These are phyloP conservation scores for Trogon surrucura DNA, from an alignment of 2,113 vertebrate species.

Conservation along the genomic window DNA sequence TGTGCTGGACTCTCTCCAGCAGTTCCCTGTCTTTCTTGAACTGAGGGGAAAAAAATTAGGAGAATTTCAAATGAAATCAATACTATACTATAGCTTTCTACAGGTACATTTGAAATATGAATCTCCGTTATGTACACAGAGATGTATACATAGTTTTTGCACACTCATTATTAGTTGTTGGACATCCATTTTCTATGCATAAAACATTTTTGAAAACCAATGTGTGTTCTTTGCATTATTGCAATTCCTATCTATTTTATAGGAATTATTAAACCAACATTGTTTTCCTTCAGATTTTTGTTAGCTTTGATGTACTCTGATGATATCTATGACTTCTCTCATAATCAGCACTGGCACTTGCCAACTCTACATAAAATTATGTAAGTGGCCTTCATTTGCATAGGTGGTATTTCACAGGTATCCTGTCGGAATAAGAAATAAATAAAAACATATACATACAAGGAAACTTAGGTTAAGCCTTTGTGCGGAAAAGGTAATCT, in stretches of 20 bases:
- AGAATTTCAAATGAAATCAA: not conserved
- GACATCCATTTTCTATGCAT: not conserved
- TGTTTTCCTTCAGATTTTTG: not conserved
- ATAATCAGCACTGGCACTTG: not conserved
- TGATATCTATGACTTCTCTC: not conserved
- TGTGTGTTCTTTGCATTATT: not conserved
- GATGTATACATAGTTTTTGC: not conserved
- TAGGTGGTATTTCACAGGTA: not conserved
- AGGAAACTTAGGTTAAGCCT: not conserved
- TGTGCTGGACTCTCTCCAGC: too few relatives aligned
- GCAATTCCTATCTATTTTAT: not conserved
- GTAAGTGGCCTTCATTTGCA: not conserved
- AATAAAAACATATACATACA: not conserved
- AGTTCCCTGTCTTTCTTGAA: too few relatives aligned
- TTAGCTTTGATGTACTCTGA: not conserved
- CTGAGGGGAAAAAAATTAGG: not conserved
- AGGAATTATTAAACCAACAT: not conserved
- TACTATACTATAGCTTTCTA: not conserved
- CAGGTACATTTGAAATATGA: not conserved
- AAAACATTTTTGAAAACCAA: not conserved
- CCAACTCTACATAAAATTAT: not conserved
- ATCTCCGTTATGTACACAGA: not conserved
- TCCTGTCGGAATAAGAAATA: not conserved
- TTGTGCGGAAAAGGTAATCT: not conserved
- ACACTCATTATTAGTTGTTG: not conserved